Percentiles rank a stretch among this genome's conserved stretches.
phyloP scores from a whole-genome alignment of 2,888 invertebrate genomes.

The Sympetrum striolatum region DNA sequence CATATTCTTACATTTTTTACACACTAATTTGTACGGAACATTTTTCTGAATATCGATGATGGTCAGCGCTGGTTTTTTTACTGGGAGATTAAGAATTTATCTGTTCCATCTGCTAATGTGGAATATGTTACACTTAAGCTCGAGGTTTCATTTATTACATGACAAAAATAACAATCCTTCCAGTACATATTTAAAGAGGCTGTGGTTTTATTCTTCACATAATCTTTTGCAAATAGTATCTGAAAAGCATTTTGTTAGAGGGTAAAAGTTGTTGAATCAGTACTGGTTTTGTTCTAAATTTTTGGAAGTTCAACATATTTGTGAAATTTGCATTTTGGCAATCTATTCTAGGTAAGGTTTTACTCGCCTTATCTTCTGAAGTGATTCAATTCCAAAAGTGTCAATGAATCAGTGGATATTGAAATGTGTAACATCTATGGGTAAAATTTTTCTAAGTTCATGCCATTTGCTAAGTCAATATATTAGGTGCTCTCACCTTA shows the following conservation, averaged over 20 bases:
- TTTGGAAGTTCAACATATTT: not conserved
- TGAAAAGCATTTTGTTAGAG: slow-evolving; percentile 8
- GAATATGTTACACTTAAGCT: not conserved
- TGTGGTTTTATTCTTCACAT: slow-evolving; percentile 20
- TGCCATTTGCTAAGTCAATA: too few relatives aligned
- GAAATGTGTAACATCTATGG: not conserved
- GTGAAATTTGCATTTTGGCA: not conserved
- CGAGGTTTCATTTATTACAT: not conserved
- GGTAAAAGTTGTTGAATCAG: not conserved
- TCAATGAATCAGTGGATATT: not conserved
- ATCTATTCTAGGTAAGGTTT: not conserved
- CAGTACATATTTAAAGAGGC: slow-evolving; percentile 15
- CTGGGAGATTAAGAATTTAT: not conserved
- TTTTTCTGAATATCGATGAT: not conserved
- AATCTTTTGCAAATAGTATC: not conserved
- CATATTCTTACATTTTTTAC: not conserved
- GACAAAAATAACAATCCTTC: slow-evolving; percentile 31
- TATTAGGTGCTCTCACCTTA: not conserved
- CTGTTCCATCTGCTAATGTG: not conserved
- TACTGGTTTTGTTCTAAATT: not conserved
- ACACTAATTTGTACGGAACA: not conserved
- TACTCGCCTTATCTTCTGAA: not conserved
- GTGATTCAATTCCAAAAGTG: not conserved
- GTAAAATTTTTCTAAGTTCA: not conserved
- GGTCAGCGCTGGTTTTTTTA: not conserved